Percentiles rank a stretch among this genome's conserved stretches.
phyloP scores from a whole-genome alignment of 1,140 invertebrate species.

The Paralvinella palmiformis region DNA sequence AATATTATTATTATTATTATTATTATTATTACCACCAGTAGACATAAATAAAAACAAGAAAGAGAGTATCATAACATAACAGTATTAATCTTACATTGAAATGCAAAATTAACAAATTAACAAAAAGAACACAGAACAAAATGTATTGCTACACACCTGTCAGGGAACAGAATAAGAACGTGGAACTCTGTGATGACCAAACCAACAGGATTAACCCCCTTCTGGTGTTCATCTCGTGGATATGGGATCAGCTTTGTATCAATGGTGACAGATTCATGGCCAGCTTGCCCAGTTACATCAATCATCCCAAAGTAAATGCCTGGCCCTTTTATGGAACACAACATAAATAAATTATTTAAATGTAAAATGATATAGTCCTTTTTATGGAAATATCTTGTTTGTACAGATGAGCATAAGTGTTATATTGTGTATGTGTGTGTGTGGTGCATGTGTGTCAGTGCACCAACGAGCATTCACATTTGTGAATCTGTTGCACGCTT shows the following conservation, averaged over 20 bases:
- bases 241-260: slow-evolving; percentile 59
- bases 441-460: too few species aligned
- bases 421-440: too few species aligned
- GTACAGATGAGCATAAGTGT: too few species aligned
- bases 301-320: slow-evolving; percentile 50
- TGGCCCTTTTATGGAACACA: slow-evolving; percentile 38
- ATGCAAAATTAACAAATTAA: slow-evolving; percentile 27
- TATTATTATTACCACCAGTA: too few species aligned
- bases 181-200: slow-evolving; percentile 89
- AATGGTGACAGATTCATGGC: slow-evolving; percentile 55
- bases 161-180: slow-evolving; percentile 72
- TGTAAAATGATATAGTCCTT: not conserved
- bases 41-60: too few species aligned
- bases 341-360: slow-evolving; percentile 16
- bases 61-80: too few species aligned
- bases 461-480: too few species aligned
- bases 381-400: too few species aligned
- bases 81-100: too few species aligned
- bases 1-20: too few species aligned
- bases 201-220: slow-evolving; percentile 56
- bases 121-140: slow-evolving; percentile 5
- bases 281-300: slow-evolving; percentile 36
- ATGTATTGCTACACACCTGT: slow-evolving; percentile 53
- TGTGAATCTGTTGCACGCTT: too few species aligned
- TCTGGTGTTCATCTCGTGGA: slow-evolving; percentile 33